These are phyloP conservation scores for Phaethon lepturus DNA, from an alignment of 2,113 vertebrate species.

Conservation along the genomic window DNA sequence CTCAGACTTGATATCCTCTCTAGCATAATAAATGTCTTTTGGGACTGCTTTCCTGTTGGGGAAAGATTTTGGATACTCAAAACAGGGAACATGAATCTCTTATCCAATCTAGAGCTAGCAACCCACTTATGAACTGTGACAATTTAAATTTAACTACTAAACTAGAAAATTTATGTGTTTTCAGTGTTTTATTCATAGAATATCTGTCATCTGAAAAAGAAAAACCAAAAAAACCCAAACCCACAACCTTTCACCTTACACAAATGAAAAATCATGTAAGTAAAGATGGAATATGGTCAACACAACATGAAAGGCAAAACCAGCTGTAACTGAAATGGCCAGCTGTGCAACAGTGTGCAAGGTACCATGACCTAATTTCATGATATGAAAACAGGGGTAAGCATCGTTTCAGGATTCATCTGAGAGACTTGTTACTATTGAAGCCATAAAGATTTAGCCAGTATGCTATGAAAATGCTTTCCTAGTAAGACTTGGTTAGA, in stretches of 20 bases:
- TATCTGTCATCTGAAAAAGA: background rate
- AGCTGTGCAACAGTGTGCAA: background rate
- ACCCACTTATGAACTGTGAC: background rate
- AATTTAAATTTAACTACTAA: background rate
- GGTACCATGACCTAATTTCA: background rate
- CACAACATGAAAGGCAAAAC: background rate
- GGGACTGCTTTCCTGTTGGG: background rate
- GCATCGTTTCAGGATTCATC: background rate
- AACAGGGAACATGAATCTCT: background rate
- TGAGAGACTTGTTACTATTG: background rate
- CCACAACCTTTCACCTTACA: background rate
- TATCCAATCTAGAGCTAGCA: background rate
- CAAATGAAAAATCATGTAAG: background rate
- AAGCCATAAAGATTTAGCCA: background rate
- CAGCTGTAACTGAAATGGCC: background rate
- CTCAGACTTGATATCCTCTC: accelerated
- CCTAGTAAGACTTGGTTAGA: background rate
- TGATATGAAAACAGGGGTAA: background rate
- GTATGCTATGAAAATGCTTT: background rate
- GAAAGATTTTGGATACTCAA: background rate
- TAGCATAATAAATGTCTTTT: background rate
- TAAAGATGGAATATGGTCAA: background rate
- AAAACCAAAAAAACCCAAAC: background rate
- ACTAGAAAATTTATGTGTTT: background rate
- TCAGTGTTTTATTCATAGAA: background rate